A percentile compares a stretch with the other conserved stretches of the same genome.
Evolutionary conservation across 2,888 invertebrate genomes (phyloP).

Genomic region (Drosophila multiciliata): DNA sequence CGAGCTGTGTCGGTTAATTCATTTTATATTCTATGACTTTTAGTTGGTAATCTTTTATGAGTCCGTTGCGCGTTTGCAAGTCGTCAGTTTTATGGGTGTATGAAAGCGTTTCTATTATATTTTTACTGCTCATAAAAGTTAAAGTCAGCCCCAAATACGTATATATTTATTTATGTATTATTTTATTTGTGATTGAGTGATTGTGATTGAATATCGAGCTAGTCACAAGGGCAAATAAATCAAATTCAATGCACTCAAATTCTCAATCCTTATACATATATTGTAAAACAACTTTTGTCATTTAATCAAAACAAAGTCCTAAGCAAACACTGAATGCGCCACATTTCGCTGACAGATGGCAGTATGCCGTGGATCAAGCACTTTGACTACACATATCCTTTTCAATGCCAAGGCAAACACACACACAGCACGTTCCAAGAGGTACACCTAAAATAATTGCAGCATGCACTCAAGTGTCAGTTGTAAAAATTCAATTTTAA

Average conservation of each 20-base stretch:
- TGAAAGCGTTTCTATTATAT: constrained; percentile 65
- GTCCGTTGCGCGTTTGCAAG: constrained; percentile 41
- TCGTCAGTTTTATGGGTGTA: constrained; percentile 57
- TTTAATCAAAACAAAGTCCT: constrained; percentile 75
- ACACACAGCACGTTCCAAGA: constrained; percentile 58
- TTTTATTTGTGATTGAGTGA: constrained; percentile 33
- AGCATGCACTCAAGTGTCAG: constrained; percentile 34
- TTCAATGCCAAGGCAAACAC: constrained; percentile 42
- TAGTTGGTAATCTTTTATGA: constrained; percentile 54
- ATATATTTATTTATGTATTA: constrained; percentile 19
- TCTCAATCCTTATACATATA: constrained; percentile 68
- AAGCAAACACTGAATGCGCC: constrained; percentile 59
- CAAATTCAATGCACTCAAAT: constrained; percentile 55
- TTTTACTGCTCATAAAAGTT: constrained; percentile 67
- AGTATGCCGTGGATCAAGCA: constrained; percentile 14
- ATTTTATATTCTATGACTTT: constrained; percentile 29
- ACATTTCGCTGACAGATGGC: constrained; percentile 14
- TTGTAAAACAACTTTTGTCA: constrained; percentile 59
- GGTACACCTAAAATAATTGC: constrained; percentile 26
- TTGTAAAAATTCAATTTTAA: constrained; percentile 60
- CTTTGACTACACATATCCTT: constrained; percentile 33
- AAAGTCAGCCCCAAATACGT: constrained; percentile 13
- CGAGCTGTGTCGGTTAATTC: neutral
- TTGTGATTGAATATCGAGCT: constrained; percentile 6
- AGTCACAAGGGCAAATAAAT: constrained; percentile 58